These are phyloP conservation scores for Dynastes hyllus DNA, from an alignment of 2,888 invertebrate genomes.

Conservation along the genomic window DNA sequence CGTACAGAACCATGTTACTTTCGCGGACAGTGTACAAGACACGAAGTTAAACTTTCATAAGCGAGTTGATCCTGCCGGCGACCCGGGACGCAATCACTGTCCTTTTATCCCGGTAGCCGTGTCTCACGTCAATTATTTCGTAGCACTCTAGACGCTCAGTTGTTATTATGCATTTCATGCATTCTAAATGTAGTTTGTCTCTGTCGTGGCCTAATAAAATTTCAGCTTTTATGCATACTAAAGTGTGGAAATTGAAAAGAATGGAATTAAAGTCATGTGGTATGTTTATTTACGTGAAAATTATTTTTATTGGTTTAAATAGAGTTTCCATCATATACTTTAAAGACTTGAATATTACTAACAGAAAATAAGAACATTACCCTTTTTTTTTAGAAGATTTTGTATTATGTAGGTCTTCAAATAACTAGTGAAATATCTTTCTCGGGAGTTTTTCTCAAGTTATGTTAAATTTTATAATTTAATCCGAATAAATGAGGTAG, in stretches of 20 bases:
- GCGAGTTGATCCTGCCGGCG: conserved; percentile 56
- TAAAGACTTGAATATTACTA: too few relatives aligned
- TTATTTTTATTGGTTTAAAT: too few relatives aligned
- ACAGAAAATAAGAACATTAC: too few relatives aligned
- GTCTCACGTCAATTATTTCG: conserved; percentile 60
- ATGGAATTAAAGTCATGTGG: neutral
- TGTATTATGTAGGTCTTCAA: too few relatives aligned
- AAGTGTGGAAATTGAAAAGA: neutral
- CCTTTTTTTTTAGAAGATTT: too few relatives aligned
- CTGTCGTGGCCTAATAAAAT: conserved; percentile 16
- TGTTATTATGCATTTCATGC: conserved; percentile 53
- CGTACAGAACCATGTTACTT: neutral
- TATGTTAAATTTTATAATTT: too few relatives aligned
- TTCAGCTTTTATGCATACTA: conserved; percentile 19
- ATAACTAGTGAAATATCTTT: too few relatives aligned
- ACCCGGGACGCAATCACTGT: conserved; percentile 60
- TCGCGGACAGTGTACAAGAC: conserved; percentile 48
- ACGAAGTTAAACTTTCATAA: conserved; percentile 56
- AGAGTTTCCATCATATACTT: too few relatives aligned
- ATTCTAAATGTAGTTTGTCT: conserved; percentile 38
- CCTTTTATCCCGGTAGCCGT: conserved; percentile 59
- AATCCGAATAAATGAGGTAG: too few relatives aligned
- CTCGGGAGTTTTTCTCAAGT: too few relatives aligned
- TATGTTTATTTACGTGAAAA: neutral
- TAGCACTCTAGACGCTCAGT: conserved; percentile 51